Evolutionary conservation across 30 jellyfish, hydroid and myxozoan species (phyloP).

Genomic region (Cassiopea xamachana): DNA sequence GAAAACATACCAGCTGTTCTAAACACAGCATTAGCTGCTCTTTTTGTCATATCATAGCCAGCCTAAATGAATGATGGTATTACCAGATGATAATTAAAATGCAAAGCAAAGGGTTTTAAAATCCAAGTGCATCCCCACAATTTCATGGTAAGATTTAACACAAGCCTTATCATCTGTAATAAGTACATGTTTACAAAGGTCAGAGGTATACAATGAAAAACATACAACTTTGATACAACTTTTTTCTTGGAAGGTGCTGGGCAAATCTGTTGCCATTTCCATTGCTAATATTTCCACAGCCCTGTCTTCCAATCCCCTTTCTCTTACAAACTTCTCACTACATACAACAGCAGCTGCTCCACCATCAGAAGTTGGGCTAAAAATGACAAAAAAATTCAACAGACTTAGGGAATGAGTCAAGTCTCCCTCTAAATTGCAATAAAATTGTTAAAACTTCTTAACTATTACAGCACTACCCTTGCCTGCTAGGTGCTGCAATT

Average conservation of each 20-base stretch:
- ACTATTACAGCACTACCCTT: too few species aligned
- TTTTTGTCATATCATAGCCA: slow-evolving; percentile 94
- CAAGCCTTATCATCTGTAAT: too few species aligned
- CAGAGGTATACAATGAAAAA: neutral
- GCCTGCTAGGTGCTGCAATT: too few species aligned
- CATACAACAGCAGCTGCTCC: slow-evolving; percentile 95
- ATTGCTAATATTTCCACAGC: slow-evolving; percentile 96
- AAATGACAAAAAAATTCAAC: neutral
- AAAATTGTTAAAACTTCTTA: too few species aligned
- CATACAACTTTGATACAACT: slow-evolving; percentile 90
- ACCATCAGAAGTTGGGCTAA: slow-evolving; percentile 98
- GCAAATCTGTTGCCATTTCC: slow-evolving; percentile 99
- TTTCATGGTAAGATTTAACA: too few species aligned
- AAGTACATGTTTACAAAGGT: too few species aligned
- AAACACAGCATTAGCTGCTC: slow-evolving; percentile 82
- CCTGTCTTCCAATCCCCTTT: slow-evolving; percentile 77
- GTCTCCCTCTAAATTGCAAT: neutral
- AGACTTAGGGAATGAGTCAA: neutral
- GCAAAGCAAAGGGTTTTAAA: neutral
- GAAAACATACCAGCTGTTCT: slow-evolving; percentile 74
- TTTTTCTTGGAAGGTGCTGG: slow-evolving; percentile 85
- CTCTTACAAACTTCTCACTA: slow-evolving; percentile 81
- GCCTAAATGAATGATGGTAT: slow-evolving; percentile 47
- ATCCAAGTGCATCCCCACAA: too few species aligned
- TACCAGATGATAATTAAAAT: too few species aligned